These are phyloP conservation scores for Asteroscopus sphinx DNA, from an alignment of 2,888 invertebrate species.

Conservation along the genomic window DNA sequence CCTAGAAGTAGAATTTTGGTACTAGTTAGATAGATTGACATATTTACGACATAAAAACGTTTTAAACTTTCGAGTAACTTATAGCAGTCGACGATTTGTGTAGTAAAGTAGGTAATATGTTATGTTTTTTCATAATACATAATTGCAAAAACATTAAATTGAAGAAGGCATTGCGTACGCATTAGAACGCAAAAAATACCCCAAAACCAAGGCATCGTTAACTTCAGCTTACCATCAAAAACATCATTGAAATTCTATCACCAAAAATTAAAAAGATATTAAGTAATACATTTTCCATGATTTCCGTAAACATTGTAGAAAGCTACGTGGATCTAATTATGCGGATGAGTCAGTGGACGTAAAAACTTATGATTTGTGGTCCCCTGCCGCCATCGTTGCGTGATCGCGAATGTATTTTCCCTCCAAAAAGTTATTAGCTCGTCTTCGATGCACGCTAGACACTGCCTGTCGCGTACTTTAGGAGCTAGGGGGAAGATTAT, in stretches of 20 bases:
- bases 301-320: slow-evolving; percentile 41
- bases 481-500: slow-evolving; percentile 56
- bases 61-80: no score
- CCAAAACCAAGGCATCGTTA: slow-evolving; percentile 4
- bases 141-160: neutral
- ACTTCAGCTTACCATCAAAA: slow-evolving; percentile 4
- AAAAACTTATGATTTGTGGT: slow-evolving; percentile 59
- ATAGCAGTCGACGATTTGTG: no score
- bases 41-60: no score
- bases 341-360: slow-evolving; percentile 53
- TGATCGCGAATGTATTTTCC: slow-evolving; percentile 75
- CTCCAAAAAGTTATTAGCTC: slow-evolving; percentile 70
- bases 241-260: slow-evolving; percentile 7
- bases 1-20: no score
- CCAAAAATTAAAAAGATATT: slow-evolving; percentile 32
- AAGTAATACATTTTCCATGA: slow-evolving; percentile 21
- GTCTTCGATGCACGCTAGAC: slow-evolving; percentile 79
- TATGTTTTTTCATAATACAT: no score
- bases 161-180: neutral
- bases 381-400: slow-evolving; percentile 67
- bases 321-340: slow-evolving; percentile 40
- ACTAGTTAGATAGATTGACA: no score
- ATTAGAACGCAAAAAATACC: neutral
- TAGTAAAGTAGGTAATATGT: no score
- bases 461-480: slow-evolving; percentile 79